Percentiles rank a stretch among this genome's conserved stretches.
phyloP scores from a whole-genome alignment of 2,797 vertebrate species.

The Stomatorhinus walkeri region DNA sequence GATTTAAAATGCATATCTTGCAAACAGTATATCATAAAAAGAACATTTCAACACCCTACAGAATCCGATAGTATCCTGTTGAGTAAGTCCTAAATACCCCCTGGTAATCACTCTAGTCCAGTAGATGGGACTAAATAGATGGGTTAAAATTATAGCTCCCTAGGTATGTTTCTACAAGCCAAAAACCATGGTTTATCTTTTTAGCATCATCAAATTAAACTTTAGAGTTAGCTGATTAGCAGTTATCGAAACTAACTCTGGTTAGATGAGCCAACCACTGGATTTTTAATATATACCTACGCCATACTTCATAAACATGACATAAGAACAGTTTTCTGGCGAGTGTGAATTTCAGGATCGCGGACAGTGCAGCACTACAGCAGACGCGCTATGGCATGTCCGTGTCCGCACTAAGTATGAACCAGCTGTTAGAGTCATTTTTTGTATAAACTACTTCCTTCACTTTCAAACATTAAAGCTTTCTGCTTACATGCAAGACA shows the following conservation, averaged over 20 bases:
- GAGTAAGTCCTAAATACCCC: not conserved
- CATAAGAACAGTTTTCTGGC: not conserved
- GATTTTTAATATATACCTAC: not conserved
- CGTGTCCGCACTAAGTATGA: not conserved
- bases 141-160: not conserved
- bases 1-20: not conserved
- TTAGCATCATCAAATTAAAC: not conserved
- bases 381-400: not conserved
- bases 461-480: not conserved
- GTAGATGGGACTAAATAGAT: not conserved
- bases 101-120: not conserved
- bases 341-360: not conserved
- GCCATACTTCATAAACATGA: not conserved
- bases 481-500: not conserved
- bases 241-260: not conserved
- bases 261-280: not conserved
- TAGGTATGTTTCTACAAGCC: not conserved
- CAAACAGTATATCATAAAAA: not conserved
- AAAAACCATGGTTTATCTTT: not conserved
- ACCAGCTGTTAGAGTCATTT: not conserved
- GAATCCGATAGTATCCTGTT: not conserved
- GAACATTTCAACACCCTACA: not conserved
- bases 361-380: not conserved
- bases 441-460: not conserved
- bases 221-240: not conserved